These are phyloP conservation scores for Lacanobia oleracea DNA, from an alignment of 2,888 invertebrate genomes.

Conservation along the genomic window DNA sequence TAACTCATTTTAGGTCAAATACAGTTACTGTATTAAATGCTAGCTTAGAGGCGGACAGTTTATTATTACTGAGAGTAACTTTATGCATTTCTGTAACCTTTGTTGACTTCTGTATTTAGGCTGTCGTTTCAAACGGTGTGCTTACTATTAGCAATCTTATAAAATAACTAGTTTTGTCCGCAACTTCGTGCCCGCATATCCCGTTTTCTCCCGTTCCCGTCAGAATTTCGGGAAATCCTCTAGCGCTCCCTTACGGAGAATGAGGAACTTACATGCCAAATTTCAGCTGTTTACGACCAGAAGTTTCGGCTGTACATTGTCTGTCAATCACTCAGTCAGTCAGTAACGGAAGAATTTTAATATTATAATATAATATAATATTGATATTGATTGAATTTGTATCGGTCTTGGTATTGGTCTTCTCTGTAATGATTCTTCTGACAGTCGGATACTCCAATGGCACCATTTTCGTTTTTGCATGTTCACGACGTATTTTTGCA, in stretches of 20 bases:
- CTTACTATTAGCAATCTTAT: neutral
- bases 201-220: no score
- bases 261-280: no score
- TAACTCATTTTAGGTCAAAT: neutral
- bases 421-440: neutral
- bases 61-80: neutral
- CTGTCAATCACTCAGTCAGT: no score
- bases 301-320: no score
- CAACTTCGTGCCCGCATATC: no score
- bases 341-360: no score
- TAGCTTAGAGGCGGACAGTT: conserved; percentile 1
- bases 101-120: neutral
- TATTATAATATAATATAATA: no score
- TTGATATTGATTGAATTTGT: no score
- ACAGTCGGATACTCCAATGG: neutral
- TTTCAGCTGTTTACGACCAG: no score
- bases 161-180: neutral
- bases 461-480: neutral
- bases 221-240: no score
- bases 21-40: neutral
- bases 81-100: conserved; percentile 1
- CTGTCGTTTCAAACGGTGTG: neutral
- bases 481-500: neutral
- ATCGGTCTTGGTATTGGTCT: neutral
- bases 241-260: no score